A percentile compares a stretch with the other conserved stretches of the same genome.
Conservation (phyloP, 2,113 vertebrate species). For the Prolemur simus region DNA sequence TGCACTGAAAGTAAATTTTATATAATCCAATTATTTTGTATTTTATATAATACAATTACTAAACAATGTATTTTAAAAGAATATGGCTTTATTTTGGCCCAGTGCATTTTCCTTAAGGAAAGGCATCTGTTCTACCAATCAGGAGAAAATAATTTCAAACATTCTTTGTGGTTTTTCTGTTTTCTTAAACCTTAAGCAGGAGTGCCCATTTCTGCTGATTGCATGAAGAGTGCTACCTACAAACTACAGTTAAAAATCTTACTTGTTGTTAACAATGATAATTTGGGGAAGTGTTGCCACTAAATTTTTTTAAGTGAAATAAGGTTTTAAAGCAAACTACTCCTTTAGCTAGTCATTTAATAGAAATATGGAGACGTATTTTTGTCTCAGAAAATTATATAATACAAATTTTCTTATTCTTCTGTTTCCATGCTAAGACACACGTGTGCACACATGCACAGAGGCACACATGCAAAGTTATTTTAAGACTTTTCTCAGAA, state of each 20-base stretch:
- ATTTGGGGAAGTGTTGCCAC: background rate
- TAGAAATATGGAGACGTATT: background rate
- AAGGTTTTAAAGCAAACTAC: background rate
- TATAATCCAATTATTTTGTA: slow-evolving; percentile 47
- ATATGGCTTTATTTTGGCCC: slow-evolving; percentile 58
- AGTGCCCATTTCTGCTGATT: background rate
- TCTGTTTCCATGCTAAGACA: background rate
- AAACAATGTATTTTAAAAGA: slow-evolving; percentile 51
- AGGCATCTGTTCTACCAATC: slow-evolving; percentile 47
- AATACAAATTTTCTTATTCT: background rate
- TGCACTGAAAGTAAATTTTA: slow-evolving; percentile 41
- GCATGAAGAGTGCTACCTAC: background rate
- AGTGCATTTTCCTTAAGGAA: slow-evolving; percentile 59
- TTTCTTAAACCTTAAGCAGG: slow-evolving; percentile 46
- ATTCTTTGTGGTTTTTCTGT: slow-evolving; percentile 73
- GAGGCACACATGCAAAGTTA: background rate
- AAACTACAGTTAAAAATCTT: background rate
- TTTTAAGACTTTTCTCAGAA: background rate
- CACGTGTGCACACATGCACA: background rate
- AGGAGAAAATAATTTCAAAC: slow-evolving; percentile 55
- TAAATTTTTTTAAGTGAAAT: background rate
- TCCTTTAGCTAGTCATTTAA: background rate
- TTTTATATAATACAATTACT: slow-evolving; percentile 38
- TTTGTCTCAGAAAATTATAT: slow-evolving; percentile 36
- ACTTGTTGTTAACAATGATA: background rate